These are phyloP conservation scores for Chionoecetes opilio DNA, from an alignment of 1,140 invertebrate genomes.

Conservation along the genomic window DNA sequence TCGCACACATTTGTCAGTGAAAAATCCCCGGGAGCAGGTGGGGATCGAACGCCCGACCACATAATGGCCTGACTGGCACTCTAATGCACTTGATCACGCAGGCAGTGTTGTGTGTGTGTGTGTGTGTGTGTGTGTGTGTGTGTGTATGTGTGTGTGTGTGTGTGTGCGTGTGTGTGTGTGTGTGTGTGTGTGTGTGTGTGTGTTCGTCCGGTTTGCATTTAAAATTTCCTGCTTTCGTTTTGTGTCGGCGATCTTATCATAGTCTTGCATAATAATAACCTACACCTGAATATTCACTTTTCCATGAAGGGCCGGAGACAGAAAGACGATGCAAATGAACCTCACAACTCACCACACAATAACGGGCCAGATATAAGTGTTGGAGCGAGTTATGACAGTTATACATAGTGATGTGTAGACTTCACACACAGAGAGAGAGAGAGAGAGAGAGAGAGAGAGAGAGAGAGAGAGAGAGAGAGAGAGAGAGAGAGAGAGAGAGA, in stretches of 20 bases:
- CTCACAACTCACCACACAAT: neutral
- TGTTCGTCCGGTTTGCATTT: neutral
- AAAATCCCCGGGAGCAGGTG: too few species aligned
- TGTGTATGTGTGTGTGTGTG: slow-evolving; percentile 46
- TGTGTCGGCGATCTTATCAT: neutral
- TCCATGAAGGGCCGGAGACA: neutral
- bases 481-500: neutral
- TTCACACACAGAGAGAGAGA: too few species aligned
- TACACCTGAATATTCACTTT: neutral
- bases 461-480: neutral
- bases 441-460: slow-evolving; percentile 14
- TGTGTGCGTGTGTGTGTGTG: slow-evolving; percentile 50
- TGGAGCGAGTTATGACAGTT: too few species aligned
- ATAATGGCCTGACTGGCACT: too few species aligned
- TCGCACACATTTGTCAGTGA: too few species aligned
- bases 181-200: slow-evolving; percentile 51
- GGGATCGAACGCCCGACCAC: too few species aligned
- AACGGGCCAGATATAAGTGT: neutral
- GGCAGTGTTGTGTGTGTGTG: neutral
- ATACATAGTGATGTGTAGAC: too few species aligned
- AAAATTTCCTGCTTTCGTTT: neutral
- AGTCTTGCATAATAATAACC: neutral
- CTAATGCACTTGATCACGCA: too few species aligned
- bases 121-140: slow-evolving; percentile 43
- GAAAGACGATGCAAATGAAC: neutral